A percentile compares a stretch with the other conserved stretches of the same genome.
Conservation (phyloP, 2,113 vertebrate species). For the Chroicocephalus ridibundus region DNA sequence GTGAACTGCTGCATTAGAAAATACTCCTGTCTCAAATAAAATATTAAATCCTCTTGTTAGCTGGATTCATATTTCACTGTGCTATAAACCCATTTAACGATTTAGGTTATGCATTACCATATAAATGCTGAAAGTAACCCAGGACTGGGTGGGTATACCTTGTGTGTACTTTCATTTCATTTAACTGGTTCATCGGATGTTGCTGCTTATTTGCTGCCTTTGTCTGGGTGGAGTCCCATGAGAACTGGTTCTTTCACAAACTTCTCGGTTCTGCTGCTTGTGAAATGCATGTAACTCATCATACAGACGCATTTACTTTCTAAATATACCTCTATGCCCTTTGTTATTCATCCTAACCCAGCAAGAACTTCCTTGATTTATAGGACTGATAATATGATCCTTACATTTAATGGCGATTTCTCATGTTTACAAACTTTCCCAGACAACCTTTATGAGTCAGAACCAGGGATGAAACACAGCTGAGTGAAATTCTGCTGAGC, state of each 20-base stretch:
- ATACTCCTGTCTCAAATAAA: not conserved
- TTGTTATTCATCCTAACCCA: slow-evolving; percentile 17
- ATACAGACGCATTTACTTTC: slow-evolving; percentile 8
- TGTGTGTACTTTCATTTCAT: not conserved
- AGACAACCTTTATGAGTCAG: slow-evolving; percentile 36
- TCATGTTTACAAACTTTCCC: slow-evolving; percentile 21
- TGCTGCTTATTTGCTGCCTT: not conserved
- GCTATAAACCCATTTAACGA: not conserved
- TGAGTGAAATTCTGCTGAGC: not conserved
- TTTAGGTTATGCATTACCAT: not conserved
- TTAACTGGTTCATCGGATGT: not conserved
- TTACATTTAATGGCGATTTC: not conserved
- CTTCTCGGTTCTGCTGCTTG: slow-evolving; percentile 3
- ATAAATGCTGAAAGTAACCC: not conserved
- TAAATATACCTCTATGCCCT: slow-evolving; percentile 30
- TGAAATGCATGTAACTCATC: not conserved
- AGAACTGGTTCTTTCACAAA: slow-evolving; percentile 40
- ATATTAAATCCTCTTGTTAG: not conserved
- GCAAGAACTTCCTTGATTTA: slow-evolving; percentile 22
- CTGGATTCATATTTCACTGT: not conserved
- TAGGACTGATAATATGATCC: not conserved
- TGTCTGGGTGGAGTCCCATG: not conserved
- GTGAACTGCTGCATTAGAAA: not conserved
- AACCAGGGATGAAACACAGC: not conserved
- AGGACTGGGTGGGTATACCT: not conserved